Evolutionary conservation across 1,140 invertebrate species (phyloP).

Genomic region (Philopotamus ludificatus): DNA sequence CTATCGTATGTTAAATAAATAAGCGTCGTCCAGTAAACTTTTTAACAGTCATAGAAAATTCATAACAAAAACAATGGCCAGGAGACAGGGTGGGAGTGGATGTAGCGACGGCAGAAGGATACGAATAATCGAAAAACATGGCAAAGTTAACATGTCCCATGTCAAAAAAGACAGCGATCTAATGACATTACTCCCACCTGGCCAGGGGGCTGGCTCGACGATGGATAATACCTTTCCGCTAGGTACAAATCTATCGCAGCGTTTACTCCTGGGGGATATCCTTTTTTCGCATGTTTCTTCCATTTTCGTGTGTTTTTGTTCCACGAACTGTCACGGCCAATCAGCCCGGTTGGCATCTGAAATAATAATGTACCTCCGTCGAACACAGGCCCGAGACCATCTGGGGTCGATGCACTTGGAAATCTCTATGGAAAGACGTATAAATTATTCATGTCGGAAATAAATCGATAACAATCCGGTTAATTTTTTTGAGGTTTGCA

Average conservation of each 20-base stretch:
- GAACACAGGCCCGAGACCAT: slow-evolving; percentile 5
- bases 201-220: not conserved
- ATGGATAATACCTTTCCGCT: slow-evolving; percentile 13
- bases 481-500: too few species aligned
- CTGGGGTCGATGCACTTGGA: slow-evolving; percentile 29
- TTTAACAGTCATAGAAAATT: slow-evolving; percentile 21
- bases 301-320: slow-evolving; percentile 38
- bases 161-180: slow-evolving; percentile 37
- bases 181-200: slow-evolving; percentile 31
- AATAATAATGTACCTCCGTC: slow-evolving; percentile 34
- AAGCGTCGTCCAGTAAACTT: not conserved
- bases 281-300: slow-evolving; percentile 38
- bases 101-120: too few species aligned
- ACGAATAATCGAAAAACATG: slow-evolving; percentile 35
- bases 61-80: slow-evolving; percentile 13
- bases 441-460: too few species aligned
- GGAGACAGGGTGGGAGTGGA: too few species aligned
- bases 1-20: too few species aligned
- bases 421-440: too few species aligned
- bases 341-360: slow-evolving; percentile 37
- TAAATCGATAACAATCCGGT: too few species aligned
- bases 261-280: slow-evolving; percentile 37
- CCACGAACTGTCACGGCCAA: slow-evolving; percentile 41
- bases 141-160: slow-evolving; percentile 39
- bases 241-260: slow-evolving; percentile 30